phyloP scores from a whole-genome alignment of 2,888 invertebrate species.

The Ypsolopha sequella region DNA sequence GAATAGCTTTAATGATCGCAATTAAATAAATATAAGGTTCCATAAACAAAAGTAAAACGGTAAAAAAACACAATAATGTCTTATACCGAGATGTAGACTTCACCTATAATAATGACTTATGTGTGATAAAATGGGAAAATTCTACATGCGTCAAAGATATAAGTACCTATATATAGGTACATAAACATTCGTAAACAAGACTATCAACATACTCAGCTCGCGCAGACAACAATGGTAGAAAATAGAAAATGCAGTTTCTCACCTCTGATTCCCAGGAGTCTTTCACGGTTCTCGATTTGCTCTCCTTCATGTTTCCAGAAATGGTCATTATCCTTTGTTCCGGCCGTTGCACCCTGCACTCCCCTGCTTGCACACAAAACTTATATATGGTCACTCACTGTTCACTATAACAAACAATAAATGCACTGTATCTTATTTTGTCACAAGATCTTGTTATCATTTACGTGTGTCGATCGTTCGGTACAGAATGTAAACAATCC shows the following conservation, averaged over 20 bases:
- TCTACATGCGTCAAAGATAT: too few relatives aligned
- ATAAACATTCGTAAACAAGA: too few relatives aligned
- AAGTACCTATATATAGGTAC: too few relatives aligned
- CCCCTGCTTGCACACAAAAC: constrained; percentile 4
- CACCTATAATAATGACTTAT: too few relatives aligned
- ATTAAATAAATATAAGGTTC: too few relatives aligned
- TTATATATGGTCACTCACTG: constrained; percentile 12
- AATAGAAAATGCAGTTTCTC: constrained; percentile 15
- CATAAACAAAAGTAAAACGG: too few relatives aligned
- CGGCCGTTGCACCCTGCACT: constrained; percentile 32
- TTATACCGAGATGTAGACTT: too few relatives aligned
- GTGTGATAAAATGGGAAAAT: too few relatives aligned
- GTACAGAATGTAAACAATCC: neutral
- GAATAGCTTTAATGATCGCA: too few relatives aligned
- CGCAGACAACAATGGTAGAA: neutral
- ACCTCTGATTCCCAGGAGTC: constrained; percentile 65
- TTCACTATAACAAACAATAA: constrained; percentile 10
- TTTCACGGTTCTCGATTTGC: constrained; percentile 50
- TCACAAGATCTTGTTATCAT: constrained; percentile 1
- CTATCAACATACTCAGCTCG: too few relatives aligned
- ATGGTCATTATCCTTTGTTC: constrained; percentile 53
- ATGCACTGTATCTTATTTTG: constrained; percentile 9
- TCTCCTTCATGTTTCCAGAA: constrained; percentile 62
- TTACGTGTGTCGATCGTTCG: neutral
- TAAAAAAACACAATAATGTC: too few relatives aligned